Base-by-base conservation (phyloP, 2,888 invertebrate genomes). In the Priocnemis perturbator region DNA sequence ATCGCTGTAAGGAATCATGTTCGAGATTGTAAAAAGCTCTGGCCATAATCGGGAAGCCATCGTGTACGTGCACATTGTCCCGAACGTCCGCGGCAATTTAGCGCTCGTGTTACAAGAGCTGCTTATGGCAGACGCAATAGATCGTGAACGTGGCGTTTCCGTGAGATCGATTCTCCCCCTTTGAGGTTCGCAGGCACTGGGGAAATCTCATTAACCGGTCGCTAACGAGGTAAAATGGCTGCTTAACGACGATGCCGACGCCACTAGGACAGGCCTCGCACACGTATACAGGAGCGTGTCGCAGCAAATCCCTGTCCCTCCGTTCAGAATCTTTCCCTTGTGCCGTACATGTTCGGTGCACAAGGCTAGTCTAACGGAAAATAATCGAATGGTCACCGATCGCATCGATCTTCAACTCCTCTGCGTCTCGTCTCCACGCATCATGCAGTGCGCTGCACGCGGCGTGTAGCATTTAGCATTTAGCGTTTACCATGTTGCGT, bases 181-280 rank as follows among this genome's bases (percentile, higher is more conserved):
- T 68, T 60, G 67, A 57, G 50, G 48, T 48, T 73, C 60, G 37
- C 55, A 69, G 66, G 69, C 65, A 56, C 53, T 11, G 52, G 68
- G 64, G 72, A 73, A 78, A 78, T 74, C 76, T 76, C 69, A 71
- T 78, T 76, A 73, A 60, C 56, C 47, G 57, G 60, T 60, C 56
- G 50, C 69, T 69, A 73, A 69, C 66, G 60, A 64, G 59, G 60
- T 60, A 61, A 77, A 69, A 69, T 67, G 71, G 65, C 69, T 71
- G 70, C 59, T 69, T 75, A 75, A 63, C 64, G 67, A 63, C 26
- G 45, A 45, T 52, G 37, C 37, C 26, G 45, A 9, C 37, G 44
- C 26, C 15, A n/a, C 20, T 11, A 11, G 37, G 37, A 37, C 37
- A 37, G 14, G 37, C 7, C n/a, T 15, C 53, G n/a, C 50, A 37